A percentile compares a stretch with the other conserved stretches of the same genome.
Conservation (phyloP, 2,888 invertebrate genomes). For the Erebia epiphron region DNA sequence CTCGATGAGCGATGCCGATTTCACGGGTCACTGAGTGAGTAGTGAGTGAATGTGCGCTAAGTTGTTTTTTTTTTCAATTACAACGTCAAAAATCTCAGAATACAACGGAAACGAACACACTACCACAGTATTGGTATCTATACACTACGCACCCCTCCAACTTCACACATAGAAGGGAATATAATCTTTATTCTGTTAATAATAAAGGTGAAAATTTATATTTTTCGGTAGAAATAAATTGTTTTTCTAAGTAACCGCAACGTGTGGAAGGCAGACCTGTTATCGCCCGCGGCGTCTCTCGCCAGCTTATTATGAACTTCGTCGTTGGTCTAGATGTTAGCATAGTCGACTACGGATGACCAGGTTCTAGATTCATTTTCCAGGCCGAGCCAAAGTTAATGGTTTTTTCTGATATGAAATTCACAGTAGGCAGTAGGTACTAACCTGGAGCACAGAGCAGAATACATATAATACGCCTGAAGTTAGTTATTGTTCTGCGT, state of each 20-base stretch:
- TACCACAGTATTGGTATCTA: no score
- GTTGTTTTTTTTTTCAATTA: no score
- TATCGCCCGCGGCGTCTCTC: neutral
- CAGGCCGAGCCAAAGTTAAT: neutral
- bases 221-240: neutral
- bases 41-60: no score
- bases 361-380: neutral
- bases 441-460: no score
- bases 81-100: neutral
- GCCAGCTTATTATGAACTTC: neutral
- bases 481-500: no score
- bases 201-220: neutral
- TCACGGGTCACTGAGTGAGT: no score
- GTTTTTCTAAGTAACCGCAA: conserved; percentile 7
- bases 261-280: neutral
- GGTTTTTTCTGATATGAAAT: no score
- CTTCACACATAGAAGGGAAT: neutral
- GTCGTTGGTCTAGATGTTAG: neutral
- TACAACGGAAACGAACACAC: neutral
- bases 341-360: no score
- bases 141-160: conserved; percentile 2
- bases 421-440: no score
- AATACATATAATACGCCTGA: no score
- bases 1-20: no score
- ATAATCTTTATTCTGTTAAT: neutral